Evolutionary conservation across 2,888 invertebrate species (phyloP).

Genomic region (Drosophila lutescens): DNA sequence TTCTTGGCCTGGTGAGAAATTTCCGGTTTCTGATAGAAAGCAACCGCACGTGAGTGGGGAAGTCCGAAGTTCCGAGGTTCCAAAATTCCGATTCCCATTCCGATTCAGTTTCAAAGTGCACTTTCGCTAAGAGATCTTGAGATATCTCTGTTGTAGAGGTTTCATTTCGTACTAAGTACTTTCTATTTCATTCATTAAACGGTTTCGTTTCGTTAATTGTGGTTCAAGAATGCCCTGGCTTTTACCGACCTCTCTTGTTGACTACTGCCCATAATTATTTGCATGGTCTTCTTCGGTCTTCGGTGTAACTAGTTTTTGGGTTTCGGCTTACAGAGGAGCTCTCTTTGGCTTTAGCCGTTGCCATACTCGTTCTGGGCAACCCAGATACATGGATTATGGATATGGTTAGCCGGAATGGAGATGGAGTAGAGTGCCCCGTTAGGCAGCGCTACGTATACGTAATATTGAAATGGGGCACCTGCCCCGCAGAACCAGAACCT

Average conservation of each 20-base stretch:
- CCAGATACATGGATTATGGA: slow-evolving; percentile 69
- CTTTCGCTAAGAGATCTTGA: slow-evolving; percentile 55
- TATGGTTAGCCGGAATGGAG: slow-evolving; percentile 10
- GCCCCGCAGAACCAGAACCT: slow-evolving; percentile 46
- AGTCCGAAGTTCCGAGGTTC: slow-evolving; percentile 12
- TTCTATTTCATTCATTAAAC: slow-evolving; percentile 71
- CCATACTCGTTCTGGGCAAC: slow-evolving; percentile 56
- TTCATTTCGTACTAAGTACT: slow-evolving; percentile 57
- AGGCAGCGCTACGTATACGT: slow-evolving; percentile 62
- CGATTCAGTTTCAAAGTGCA: slow-evolving; percentile 39
- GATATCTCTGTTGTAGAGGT: slow-evolving; percentile 52
- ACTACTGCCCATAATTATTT: slow-evolving; percentile 27
- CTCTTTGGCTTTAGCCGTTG: slow-evolving; percentile 3
- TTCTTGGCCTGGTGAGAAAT: slow-evolving; percentile 19
- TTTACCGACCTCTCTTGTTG: slow-evolving; percentile 33
- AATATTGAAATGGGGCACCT: slow-evolving; percentile 69
- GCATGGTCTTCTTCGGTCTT: slow-evolving; percentile 11
- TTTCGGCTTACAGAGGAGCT: slow-evolving; percentile 6
- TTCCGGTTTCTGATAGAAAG: slow-evolving; percentile 42
- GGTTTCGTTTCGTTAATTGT: slow-evolving; percentile 47
- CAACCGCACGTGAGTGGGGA: slow-evolving; percentile 31
- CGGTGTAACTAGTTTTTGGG: slow-evolving; percentile 45
- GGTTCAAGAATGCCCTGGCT: slow-evolving; percentile 42
- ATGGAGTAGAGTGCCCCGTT: slow-evolving; percentile 19
- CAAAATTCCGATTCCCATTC: slow-evolving; percentile 4